These are phyloP conservation scores for Drosophila parthenogenetica DNA, from an alignment of 2,888 invertebrate genomes.

Conservation along the genomic window DNA sequence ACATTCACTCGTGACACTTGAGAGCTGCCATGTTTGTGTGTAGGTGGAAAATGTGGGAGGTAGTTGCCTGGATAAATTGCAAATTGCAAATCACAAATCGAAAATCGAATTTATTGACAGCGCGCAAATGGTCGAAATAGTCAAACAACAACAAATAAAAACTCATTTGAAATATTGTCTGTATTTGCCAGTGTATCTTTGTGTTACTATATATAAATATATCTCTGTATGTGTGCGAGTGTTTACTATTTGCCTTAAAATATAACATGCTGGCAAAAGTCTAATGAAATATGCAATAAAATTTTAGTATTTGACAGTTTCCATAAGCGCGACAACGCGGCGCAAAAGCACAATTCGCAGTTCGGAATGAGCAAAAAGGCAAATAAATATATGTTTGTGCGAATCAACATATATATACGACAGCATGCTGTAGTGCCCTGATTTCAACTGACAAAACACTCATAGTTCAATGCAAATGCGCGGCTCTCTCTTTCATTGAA, in stretches of 20 bases:
- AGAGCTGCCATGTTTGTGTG: not conserved
- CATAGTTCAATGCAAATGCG: constrained; percentile 16
- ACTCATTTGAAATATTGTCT: constrained; percentile 71
- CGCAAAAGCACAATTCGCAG: constrained; percentile 56
- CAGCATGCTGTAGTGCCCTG: constrained; percentile 3
- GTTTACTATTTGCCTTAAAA: constrained; percentile 58
- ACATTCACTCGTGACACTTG: constrained; percentile 3
- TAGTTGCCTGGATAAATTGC: constrained; percentile 46
- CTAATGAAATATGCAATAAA: constrained; percentile 82
- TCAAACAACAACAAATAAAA: constrained; percentile 66
- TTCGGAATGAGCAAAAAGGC: constrained; percentile 37
- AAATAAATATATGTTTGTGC: constrained; percentile 37
- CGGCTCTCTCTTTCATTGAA: constrained; percentile 11
- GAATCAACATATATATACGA: constrained; percentile 3
- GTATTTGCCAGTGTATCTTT: constrained; percentile 16
- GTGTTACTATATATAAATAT: not conserved
- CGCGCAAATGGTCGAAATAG: constrained; percentile 68
- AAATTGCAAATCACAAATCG: constrained; percentile 64
- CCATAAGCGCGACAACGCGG: constrained; percentile 37
- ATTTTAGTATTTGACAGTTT: constrained; percentile 72
- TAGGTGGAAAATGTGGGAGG: not conserved
- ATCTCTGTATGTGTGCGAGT: not conserved
- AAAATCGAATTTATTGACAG: constrained; percentile 79
- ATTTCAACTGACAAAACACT: constrained; percentile 26
- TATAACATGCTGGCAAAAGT: constrained; percentile 68